Percentiles rank a stretch among this genome's conserved stretches.
These are phyloP conservation scores for Aphodius granarius DNA, from an alignment of 2,888 invertebrate species.

Conservation along the genomic window DNA sequence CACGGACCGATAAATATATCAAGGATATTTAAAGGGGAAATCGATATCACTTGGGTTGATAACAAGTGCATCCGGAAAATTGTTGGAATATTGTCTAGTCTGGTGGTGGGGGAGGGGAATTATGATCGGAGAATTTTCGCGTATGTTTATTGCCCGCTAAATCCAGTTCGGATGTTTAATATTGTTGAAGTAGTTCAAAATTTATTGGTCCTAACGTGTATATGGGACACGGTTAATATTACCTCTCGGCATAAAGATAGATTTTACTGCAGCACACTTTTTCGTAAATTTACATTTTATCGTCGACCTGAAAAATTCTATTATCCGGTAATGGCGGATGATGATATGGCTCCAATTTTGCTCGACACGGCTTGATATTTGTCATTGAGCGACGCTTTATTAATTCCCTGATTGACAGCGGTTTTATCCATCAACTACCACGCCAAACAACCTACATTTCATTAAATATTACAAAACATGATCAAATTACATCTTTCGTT, in stretches of 20 bases:
- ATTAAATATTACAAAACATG: neutral
- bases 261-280: neutral
- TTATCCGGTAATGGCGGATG: neutral
- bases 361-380: neutral
- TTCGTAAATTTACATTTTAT: neutral
- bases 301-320: neutral
- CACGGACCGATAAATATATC: neutral
- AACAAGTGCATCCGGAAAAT: neutral
- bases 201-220: neutral
- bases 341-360: neutral
- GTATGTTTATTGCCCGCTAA: neutral
- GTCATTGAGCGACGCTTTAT: neutral
- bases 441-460: neutral
- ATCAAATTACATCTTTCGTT: no score
- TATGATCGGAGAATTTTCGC: neutral
- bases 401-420: neutral
- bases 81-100: neutral
- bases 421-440: neutral
- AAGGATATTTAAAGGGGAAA: neutral
- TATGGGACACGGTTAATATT: neutral
- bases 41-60: neutral
- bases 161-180: neutral
- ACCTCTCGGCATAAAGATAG: neutral
- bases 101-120: no score
- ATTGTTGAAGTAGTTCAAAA: neutral